Conservation (phyloP, 2,888 invertebrate genomes). For the Dasysyrphus albostriatus region DNA sequence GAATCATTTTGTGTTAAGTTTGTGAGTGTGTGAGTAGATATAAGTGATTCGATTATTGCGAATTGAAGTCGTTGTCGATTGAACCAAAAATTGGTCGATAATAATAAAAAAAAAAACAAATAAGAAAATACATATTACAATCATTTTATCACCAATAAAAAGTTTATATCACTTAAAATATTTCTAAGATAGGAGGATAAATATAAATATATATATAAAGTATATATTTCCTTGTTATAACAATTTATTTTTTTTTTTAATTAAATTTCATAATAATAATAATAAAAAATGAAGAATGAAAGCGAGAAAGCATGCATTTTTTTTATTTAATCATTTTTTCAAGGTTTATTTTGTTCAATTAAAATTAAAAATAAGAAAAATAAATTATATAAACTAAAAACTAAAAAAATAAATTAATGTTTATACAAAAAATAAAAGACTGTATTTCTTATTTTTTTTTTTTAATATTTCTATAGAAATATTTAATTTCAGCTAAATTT, state of each 20-base stretch:
- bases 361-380: slow-evolving; percentile 45
- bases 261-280: slow-evolving; percentile 74
- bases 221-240: slow-evolving; percentile 40
- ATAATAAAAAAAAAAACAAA: slow-evolving; percentile 37
- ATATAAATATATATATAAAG: slow-evolving; percentile 28
- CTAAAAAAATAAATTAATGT: slow-evolving; percentile 24
- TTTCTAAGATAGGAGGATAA: slow-evolving; percentile 27
- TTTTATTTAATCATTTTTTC: slow-evolving; percentile 65
- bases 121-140: slow-evolving; percentile 59
- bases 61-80: slow-evolving; percentile 40
- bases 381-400: slow-evolving; percentile 42
- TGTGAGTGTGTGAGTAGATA: neutral
- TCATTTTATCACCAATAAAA: slow-evolving; percentile 17
- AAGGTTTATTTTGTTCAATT: slow-evolving; percentile 62
- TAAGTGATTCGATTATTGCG: slow-evolving; percentile 10
- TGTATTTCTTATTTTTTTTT: slow-evolving; percentile 55
- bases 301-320: slow-evolving; percentile 76
- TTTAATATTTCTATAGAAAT: slow-evolving; percentile 71
- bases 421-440: slow-evolving; percentile 60
- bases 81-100: slow-evolving; percentile 37
- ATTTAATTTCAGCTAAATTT: slow-evolving; percentile 78
- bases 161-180: slow-evolving; percentile 31
- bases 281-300: slow-evolving; percentile 75
- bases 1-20: slow-evolving; percentile 26
- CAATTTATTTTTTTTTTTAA: slow-evolving; percentile 19